phyloP scores from a whole-genome alignment of 2,888 invertebrate genomes.

The Dynastes maya region DNA sequence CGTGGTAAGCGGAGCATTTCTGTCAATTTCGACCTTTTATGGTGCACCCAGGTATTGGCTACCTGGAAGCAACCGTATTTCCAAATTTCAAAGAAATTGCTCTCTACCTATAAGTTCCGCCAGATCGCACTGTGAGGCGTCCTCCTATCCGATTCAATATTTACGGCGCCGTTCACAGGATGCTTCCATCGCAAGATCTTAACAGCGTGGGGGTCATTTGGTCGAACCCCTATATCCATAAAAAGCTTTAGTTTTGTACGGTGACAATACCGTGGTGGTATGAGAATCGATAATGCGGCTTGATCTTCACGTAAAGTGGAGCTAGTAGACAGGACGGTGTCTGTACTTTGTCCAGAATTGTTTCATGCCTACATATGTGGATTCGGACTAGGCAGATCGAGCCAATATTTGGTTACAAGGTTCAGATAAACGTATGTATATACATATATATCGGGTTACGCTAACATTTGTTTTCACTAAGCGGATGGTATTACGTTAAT shows the following conservation, averaged over 20 bases:
- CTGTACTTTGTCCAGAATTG: not conserved
- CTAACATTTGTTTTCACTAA: slow-evolving; percentile 39
- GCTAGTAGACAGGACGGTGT: not conserved
- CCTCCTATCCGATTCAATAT: slow-evolving; percentile 32
- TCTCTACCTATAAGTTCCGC: too few relatives aligned
- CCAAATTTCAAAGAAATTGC: too few relatives aligned
- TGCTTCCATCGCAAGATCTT: slow-evolving; percentile 30
- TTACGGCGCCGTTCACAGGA: slow-evolving; percentile 27
- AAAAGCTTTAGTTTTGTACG: slow-evolving; percentile 40
- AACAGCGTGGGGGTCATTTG: slow-evolving; percentile 38
- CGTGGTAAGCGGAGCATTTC: too few relatives aligned
- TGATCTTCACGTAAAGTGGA: slow-evolving; percentile 26
- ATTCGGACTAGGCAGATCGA: not conserved
- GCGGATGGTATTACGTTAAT: not conserved
- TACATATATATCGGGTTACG: not conserved
- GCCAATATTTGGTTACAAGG: not conserved
- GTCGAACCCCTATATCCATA: slow-evolving; percentile 32
- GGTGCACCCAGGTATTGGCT: too few relatives aligned
- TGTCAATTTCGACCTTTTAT: too few relatives aligned
- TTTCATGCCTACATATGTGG: not conserved
- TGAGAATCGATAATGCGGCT: slow-evolving; percentile 36
- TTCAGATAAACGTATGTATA: slow-evolving; percentile 4
- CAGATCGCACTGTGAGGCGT: not conserved
- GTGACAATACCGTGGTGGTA: not conserved
- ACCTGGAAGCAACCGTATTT: too few relatives aligned